Conservation (phyloP, 2,797 vertebrate genomes). For the Adrianichthys oophorus region DNA sequence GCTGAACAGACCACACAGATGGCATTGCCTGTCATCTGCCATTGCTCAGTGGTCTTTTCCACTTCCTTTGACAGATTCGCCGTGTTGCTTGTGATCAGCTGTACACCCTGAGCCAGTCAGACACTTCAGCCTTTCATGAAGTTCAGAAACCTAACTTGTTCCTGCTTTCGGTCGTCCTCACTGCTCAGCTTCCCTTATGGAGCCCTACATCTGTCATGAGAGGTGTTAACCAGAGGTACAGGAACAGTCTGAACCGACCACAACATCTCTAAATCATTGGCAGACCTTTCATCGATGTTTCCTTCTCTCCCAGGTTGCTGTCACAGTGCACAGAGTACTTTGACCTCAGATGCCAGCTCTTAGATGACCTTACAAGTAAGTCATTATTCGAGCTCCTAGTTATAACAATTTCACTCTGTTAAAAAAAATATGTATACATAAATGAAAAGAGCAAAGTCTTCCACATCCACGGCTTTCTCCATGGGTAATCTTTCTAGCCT, state of each 20-base stretch:
- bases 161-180: conserved; percentile 89
- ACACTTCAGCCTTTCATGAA: conserved; percentile 90
- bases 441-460: no score
- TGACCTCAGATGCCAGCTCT: conserved; percentile 92
- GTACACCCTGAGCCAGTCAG: conserved; percentile 96
- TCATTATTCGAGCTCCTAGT: neutral
- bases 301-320: conserved; percentile 79
- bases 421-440: neutral
- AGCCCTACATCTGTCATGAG: conserved; percentile 98
- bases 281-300: neutral
- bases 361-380: conserved; percentile 97
- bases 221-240: conserved; percentile 95
- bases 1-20: neutral
- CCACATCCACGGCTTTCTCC: no score
- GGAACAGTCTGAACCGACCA: neutral
- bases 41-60: neutral
- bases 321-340: conserved; percentile 99
- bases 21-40: neutral
- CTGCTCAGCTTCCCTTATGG: conserved; percentile 97
- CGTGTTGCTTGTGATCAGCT: conserved; percentile 96
- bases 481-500: conserved; percentile 68
- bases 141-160: conserved; percentile 96
- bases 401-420: neutral
- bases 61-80: conserved; percentile 82
- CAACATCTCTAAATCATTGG: neutral